These are phyloP conservation scores for Patagioenas fasciata DNA, from an alignment of 2,113 vertebrate species.

Conservation along the genomic window DNA sequence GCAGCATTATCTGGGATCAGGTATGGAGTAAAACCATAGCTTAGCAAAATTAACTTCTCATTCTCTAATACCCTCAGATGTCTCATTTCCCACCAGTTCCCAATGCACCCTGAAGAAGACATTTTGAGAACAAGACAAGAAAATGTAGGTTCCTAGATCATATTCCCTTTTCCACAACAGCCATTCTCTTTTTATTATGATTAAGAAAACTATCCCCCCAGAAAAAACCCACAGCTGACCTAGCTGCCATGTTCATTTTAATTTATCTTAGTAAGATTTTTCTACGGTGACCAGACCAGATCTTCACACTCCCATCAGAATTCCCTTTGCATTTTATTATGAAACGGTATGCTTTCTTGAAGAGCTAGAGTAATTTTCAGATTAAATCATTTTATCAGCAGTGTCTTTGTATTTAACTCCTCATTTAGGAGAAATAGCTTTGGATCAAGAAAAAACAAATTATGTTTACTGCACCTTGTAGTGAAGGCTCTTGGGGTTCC, in stretches of 20 bases:
- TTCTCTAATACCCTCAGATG: not conserved
- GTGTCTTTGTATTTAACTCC: not conserved
- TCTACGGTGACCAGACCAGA: not conserved
- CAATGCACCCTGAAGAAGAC: not conserved
- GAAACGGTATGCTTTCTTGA: not conserved
- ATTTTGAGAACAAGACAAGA: not conserved
- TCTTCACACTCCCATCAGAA: not conserved
- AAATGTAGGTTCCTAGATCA: not conserved
- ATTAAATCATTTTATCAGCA: not conserved
- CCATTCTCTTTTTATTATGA: not conserved
- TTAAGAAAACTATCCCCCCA: not conserved
- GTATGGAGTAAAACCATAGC: not conserved
- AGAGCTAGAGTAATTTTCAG: not conserved
- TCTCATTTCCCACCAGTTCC: not conserved
- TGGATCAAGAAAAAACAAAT: not conserved
- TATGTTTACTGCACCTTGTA: conserved; percentile 79
- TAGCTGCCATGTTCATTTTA: not conserved
- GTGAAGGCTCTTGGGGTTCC: conserved; percentile 90
- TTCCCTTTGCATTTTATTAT: not conserved
- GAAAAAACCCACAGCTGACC: not conserved
- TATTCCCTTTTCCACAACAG: not conserved
- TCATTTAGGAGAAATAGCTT: not conserved
- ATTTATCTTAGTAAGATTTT: not conserved
- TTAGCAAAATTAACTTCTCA: not conserved
- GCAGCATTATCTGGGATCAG: not conserved